Base-by-base conservation (phyloP, 2,797 vertebrate species). In the Sebastes itinus region DNA sequence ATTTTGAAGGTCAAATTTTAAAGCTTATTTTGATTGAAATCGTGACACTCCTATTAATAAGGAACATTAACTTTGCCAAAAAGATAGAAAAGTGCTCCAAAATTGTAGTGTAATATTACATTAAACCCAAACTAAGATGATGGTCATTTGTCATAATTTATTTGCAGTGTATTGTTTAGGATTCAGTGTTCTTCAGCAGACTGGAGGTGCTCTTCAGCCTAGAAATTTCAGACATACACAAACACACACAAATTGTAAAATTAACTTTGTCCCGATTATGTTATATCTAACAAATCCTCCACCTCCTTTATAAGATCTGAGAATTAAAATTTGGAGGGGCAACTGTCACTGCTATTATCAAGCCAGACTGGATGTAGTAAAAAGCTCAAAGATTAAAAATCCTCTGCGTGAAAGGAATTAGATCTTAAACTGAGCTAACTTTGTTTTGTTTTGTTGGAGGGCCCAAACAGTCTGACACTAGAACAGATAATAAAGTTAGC, bases 141-240 rank as follows among this genome's bases (percentile, higher is more conserved):
- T 28, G 1, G 25, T 14, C 6, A 35, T 52, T 42, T 9, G 0
- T 65, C 6, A 28, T 8, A 0, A 25, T 62, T 30, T 42, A 82
- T 69, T 46, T 62, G 30, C 35, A 54, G 25, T 55, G 25, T 59
- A 14, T 9, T 54, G 33, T 38, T 10, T 58, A 56, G 10, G 75
- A 77, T 11, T 90, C 76, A 1, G 67, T 69, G 33, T 30, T 87
- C 74, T 84, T 78, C 72, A 93, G 23, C n/a, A 92, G 75, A 81
- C 68, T 75, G 16, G 87, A 89, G 16, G 72, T 87, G 63, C 60
- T 87, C 83, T 86, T 91, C 83, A 93, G 22, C 88, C 92, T 92
- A 20, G 1, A 30, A 56, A 71, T 5, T 0, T 30, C 7, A 75
- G 22, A 82, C 30, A 87, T n/a, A 69, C 56, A 81, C 1, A 78